Base-by-base conservation (phyloP, 2,888 invertebrate genomes). In the Imbricaverruca yamaguchii region DNA sequence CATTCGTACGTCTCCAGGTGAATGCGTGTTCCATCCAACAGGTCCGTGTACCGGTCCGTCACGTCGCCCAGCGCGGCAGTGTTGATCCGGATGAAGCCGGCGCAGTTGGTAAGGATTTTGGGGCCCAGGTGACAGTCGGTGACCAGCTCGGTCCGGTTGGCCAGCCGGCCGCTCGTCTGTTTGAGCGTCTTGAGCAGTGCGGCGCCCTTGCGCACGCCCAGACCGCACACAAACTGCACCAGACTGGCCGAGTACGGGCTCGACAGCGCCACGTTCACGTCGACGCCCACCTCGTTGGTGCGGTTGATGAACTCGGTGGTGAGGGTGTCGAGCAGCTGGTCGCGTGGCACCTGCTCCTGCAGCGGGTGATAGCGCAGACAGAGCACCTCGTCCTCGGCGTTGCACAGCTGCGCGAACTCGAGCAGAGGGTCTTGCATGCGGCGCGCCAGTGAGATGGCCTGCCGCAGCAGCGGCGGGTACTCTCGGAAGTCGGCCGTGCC, bases 1-100 rank as follows among this genome's bases (percentile, higher is more conserved):
- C 98, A 98, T 86, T 99, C 99, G 87, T 99, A 99, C 0, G 98
- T 97, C 89, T 99, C 99, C 0, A 98, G 98, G 89, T 99, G 99
- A 0, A 99, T 98, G 85, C 99, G 91, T 0, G 98, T 97, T 0
- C 98, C 97, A 86, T 99, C 99, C 81, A 99, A 89, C 2, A 98
- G 96, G 89, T 98, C 94, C 0, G 97, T 95, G 77, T 83, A 83
- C 23, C 80, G 84, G 81, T 85, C 87, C 87, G 89, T 93, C 23
- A 79, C 57, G 85, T 98, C 97, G 3, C 96, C 97, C 79, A 97
- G 89, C 83, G 97, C 95, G 86, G 94, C 95, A 0, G 98, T 98
- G 86, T 99, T 98, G 84, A 99, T 98, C 89, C 96, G 97, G 82
- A 99, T 96, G 87, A 99, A 99, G 56, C 98, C 99, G 13, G 98